phyloP scores from a whole-genome alignment of 53 echinoderm and acorn worm genomes.

The Astropecten irregularis region DNA sequence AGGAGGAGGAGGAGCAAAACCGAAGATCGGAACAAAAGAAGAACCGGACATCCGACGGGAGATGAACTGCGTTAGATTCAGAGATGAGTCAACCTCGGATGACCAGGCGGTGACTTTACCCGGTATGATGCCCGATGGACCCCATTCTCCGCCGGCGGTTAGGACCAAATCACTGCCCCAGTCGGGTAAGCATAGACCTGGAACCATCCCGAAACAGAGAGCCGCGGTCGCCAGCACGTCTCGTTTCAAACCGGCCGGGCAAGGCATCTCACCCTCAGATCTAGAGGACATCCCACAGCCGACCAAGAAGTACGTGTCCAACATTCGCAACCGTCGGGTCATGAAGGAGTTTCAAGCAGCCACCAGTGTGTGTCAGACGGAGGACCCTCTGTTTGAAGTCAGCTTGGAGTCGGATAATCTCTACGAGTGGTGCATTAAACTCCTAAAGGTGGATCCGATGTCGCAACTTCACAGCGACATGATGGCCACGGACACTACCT shows the following conservation, averaged over 20 bases:
- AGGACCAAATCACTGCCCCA: constrained; percentile 16
- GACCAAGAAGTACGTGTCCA: constrained; percentile 56
- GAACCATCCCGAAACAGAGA: neutral
- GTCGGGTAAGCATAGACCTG: too few relatives aligned
- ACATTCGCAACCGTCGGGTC: constrained; percentile 61
- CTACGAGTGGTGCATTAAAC: constrained; percentile 72
- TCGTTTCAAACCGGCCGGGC: constrained; percentile 32
- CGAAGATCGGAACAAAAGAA: neutral
- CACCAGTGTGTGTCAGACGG: constrained; percentile 1
- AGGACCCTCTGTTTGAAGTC: constrained; percentile 36
- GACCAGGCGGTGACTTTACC: constrained; percentile 19
- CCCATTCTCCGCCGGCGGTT: neutral
- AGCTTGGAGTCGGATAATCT: constrained; percentile 66
- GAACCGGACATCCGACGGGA: constrained; percentile 47
- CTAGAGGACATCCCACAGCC: constrained; percentile 68
- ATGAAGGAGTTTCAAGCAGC: constrained; percentile 76
- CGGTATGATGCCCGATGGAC: constrained; percentile 29
- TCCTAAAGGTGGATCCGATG: constrained; percentile 59
- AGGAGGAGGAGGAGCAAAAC: neutral
- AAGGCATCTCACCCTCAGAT: constrained; percentile 27
- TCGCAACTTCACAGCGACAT: constrained; percentile 67
- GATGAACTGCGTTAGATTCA: constrained; percentile 33
- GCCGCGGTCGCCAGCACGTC: neutral
- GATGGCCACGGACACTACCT: constrained; percentile 55
- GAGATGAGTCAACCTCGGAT: constrained; percentile 17